Base-by-base conservation (phyloP, 2,113 vertebrate genomes). In the Apteryx mantelli region DNA sequence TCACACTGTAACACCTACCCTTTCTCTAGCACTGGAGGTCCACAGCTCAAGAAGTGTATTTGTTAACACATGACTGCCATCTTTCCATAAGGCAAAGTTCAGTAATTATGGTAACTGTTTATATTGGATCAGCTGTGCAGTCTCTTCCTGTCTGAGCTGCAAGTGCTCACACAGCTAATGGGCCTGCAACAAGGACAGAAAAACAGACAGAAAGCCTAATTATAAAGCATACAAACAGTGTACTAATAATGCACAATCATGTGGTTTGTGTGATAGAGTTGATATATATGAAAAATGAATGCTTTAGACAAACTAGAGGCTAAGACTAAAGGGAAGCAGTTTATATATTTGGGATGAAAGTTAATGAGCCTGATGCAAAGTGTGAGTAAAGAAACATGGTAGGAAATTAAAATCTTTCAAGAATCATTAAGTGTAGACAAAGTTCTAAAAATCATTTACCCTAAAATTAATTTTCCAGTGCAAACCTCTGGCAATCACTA, bases 401-500 rank as follows among this genome's bases (percentile, higher is more conserved):
- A 38, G 36, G 53, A 96, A 96, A 94, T 91, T 19, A 87, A 89
- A 92, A 56, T 70, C 11, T 89, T 91, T 82, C 87, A 89, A 69
- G 91, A 95, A 85, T 87, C 78, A 80, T 96, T 82, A 76, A 68
- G 58, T 66, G 30, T 26, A 87, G 89, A 61, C 44, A 87, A 36
- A 40, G 17, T 65, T 87, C 81, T 61, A 32, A 97, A 92, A 82
- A 87, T 93, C 25, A 53, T 94, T 95, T 91, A 85, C 46, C 53
- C 56, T 82, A 80, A 85, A 94, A 79, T 36, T 88, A 63, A 79
- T 89, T 87, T 94, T 82, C 63, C 65, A 53, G 3, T 40, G 28
- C 65, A 86, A 91, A 90, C 18, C 20, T 66, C 88, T 63, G n/a
- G 16, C 76, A 94, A 75, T 6, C 11, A 22, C 48, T 81, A 20